Conservation (phyloP, 2,888 invertebrate genomes). For the Rambutsinella grinnellia region DNA sequence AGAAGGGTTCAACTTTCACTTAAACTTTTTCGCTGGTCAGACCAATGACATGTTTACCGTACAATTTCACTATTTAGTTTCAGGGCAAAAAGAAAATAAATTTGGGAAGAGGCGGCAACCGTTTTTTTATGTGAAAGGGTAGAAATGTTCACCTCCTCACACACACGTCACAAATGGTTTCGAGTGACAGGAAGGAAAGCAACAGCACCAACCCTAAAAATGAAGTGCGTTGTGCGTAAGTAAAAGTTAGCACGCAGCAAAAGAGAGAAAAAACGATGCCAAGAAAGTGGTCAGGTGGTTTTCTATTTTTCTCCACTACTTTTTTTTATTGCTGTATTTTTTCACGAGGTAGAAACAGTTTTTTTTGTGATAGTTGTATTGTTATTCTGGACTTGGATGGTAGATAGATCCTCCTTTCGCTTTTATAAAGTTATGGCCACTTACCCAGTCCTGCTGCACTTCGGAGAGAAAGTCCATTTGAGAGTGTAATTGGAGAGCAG, state of each 20-base stretch:
- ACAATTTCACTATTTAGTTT: slow-evolving; percentile 8
- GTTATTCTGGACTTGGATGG: not conserved
- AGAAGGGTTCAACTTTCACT: too few species aligned
- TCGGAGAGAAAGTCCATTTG: slow-evolving; percentile 1
- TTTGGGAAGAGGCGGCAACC: slow-evolving; percentile 19
- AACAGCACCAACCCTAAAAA: not conserved
- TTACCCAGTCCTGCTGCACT: slow-evolving; percentile 44
- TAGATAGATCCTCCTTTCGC: not conserved
- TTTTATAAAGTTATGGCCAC: slow-evolving; percentile 1
- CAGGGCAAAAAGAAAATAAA: slow-evolving; percentile 36
- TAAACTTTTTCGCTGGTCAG: not conserved
- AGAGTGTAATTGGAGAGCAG: not conserved
- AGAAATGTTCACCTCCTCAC: not conserved
- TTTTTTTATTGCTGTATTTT: not conserved
- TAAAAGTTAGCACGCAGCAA: too few species aligned
- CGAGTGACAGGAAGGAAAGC: not conserved
- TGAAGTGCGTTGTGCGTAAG: too few species aligned
- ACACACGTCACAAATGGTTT: not conserved
- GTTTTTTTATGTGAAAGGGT: slow-evolving; percentile 21
- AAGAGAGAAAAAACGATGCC: not conserved
- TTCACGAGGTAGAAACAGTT: not conserved
- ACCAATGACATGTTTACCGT: slow-evolving; percentile 13
- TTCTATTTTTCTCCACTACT: too few species aligned
- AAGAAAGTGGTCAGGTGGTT: not conserved
- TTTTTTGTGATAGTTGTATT: not conserved